phyloP scores from a whole-genome alignment of 2,888 invertebrate species.

The Ephialtes manifestator region DNA sequence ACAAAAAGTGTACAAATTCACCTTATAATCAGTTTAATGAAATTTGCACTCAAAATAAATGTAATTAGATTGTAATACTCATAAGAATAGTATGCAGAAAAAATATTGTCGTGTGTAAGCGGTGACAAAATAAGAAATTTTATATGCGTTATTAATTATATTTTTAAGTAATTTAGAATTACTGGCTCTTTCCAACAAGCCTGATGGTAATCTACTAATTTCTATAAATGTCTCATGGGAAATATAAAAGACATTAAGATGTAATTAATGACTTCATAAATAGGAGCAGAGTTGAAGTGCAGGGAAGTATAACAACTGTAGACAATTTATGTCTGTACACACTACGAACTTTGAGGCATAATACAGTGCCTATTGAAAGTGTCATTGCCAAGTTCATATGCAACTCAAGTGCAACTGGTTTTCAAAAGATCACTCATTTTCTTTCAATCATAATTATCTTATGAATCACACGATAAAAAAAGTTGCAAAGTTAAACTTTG shows the following conservation, averaged over 20 bases:
- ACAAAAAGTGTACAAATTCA: not conserved
- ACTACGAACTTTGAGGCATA: not conserved
- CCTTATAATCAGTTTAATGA: not conserved
- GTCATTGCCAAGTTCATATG: not conserved
- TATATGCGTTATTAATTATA: not conserved
- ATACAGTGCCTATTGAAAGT: not conserved
- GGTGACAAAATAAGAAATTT: not conserved
- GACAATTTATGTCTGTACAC: not conserved
- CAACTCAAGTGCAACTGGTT: not conserved
- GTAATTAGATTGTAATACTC: no score
- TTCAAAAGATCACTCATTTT: not conserved
- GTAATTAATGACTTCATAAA: not conserved
- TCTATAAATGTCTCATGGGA: not conserved
- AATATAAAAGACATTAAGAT: not conserved
- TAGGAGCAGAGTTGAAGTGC: not conserved
- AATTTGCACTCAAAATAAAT: not conserved
- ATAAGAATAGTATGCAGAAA: no score
- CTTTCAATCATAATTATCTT: not conserved
- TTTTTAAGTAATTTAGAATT: not conserved
- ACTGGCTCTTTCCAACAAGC: not conserved
- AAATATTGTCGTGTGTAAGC: not conserved
- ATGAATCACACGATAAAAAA: no score
- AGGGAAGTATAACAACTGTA: not conserved
- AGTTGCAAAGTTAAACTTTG: no score
- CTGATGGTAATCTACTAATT: not conserved